Percentiles rank a stretch among this genome's conserved stretches.
phyloP scores from a whole-genome alignment of 1,140 invertebrate species.

The Dinoponera quadriceps region DNA sequence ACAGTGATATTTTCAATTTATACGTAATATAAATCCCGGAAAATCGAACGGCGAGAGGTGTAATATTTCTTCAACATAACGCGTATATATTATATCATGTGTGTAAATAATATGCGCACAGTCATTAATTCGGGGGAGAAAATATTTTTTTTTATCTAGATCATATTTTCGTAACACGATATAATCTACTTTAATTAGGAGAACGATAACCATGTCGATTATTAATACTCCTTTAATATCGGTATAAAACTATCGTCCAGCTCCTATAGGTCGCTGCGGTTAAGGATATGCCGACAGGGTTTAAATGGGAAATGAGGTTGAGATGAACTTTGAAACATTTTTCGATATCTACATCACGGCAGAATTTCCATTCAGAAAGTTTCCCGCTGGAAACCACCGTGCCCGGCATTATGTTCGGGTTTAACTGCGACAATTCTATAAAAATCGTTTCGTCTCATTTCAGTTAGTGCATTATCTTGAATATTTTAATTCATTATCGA shows the following conservation, averaged over 20 bases:
- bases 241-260: conserved; percentile 44
- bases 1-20: background rate
- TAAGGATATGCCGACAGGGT: conserved; percentile 25
- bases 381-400: background rate
- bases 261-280: background rate
- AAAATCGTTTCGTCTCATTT: background rate
- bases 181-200: conserved; percentile 14
- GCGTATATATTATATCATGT: background rate
- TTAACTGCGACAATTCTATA: background rate
- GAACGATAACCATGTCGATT: conserved; percentile 32
- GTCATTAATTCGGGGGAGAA: background rate
- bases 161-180: conserved; percentile 12
- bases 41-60: background rate
- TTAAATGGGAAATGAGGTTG: conserved; percentile 44
- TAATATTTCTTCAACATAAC: too few relatives aligned
- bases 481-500: background rate
- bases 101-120: background rate
- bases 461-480: background rate
- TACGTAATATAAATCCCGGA: background rate
- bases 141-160: background rate
- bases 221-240: conserved; percentile 51
- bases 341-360: conserved; percentile 43
- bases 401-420: background rate
- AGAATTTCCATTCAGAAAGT: conserved; percentile 36
- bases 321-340: conserved; percentile 49